Conservation (phyloP, 2,797 vertebrate species). For the Mormyrus proboscirostris region DNA sequence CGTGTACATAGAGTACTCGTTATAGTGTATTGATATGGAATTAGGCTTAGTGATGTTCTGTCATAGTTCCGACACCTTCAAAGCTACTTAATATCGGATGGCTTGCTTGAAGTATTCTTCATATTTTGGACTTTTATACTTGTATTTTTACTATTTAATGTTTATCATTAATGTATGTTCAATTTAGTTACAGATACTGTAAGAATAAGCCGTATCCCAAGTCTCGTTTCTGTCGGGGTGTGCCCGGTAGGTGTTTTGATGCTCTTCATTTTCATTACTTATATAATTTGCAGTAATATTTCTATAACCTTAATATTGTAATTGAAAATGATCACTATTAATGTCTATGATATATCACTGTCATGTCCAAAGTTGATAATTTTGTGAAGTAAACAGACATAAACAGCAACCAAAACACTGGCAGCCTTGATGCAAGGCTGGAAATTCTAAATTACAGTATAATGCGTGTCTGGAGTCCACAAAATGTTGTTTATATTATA, state of each 20-base stretch:
- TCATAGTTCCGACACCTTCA: background rate
- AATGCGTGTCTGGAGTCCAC: background rate
- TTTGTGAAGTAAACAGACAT: background rate
- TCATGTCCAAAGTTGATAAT: background rate
- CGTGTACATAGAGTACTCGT: background rate
- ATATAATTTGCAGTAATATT: background rate
- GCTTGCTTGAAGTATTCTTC: background rate
- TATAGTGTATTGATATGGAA: background rate
- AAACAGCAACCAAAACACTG: background rate
- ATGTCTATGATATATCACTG: background rate
- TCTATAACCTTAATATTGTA: conserved; percentile 44
- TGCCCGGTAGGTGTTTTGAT: conserved; percentile 70
- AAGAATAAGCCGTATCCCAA: conserved; percentile 95
- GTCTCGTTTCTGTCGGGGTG: conserved; percentile 88
- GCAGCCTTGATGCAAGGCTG: background rate
- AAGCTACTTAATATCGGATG: background rate
- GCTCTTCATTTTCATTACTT: background rate
- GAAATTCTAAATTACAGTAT: background rate
- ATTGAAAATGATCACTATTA: background rate
- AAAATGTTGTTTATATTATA: background rate
- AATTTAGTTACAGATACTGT: conserved; percentile 81
- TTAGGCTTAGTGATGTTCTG: background rate
- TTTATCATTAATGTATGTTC: background rate
- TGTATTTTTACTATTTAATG: background rate
- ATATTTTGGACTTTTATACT: background rate